Evolutionary conservation across 2,113 vertebrate genomes (phyloP), one percentile per base, ranked within the genome.

Genomic region (Nicator chloris): DNA sequence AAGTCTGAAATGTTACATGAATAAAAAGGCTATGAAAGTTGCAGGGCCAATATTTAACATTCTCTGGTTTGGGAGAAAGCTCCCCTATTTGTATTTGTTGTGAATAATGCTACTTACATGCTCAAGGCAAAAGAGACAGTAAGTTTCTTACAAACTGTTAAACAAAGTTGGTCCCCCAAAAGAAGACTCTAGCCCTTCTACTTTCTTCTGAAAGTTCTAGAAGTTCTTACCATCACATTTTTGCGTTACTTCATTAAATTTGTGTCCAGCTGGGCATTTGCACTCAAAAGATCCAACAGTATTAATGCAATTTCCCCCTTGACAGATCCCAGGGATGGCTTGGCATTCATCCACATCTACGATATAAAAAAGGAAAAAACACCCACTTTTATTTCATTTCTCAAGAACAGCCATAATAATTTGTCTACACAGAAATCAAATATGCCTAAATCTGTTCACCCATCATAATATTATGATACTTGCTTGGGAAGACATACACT

Each of bases 271-370:
- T 85, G 99, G 99, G 97, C 99, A 99, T 97, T 99, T 99, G 97
- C 99, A 99, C 98, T 99, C 99, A 96, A 99, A 99, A 97, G 99
- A 99, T 96, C 99, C 99, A 92, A 99, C 99, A 59, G 99, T 99
- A 98, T 99, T 99, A 98, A 99, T 98, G 95, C 99, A 99, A 98
- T 99, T 99, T 98, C 99, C 99, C 93, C 99, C 99, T 93, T 99
- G 98, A 98, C 99, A 99, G 97, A 99, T 98, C 87, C 99, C 99
- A 96, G 99, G 99, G 97, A 99, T 99, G 96, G 99, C 99, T 98
- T 99, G 99, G 98, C 99, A 99, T 97, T 99, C 99, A 71, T 99
- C 99, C 98, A 99, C 99, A 98, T 99, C 99, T 99, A 97, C 93
- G 88, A 97, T 84, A 98, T 86, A 93, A 96, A 94, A 86, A 88